Percentiles rank a stretch among this genome's conserved stretches.
Conservation (phyloP, 2,797 vertebrate species). For the Myotis planiceps region DNA sequence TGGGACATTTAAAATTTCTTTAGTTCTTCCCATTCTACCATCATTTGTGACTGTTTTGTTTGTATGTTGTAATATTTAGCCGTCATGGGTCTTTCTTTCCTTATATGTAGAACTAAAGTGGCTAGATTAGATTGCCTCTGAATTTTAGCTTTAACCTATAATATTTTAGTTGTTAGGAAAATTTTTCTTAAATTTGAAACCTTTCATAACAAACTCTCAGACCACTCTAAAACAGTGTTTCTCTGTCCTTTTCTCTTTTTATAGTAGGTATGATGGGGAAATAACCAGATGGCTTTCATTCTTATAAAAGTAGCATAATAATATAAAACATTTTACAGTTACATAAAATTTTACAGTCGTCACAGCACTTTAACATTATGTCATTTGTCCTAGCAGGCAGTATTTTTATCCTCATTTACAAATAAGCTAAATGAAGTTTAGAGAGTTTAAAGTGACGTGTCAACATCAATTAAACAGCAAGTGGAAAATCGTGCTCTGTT, state of each 20-base stretch:
- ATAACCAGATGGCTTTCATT: constrained; percentile 25
- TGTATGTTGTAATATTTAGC: not conserved
- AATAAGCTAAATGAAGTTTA: not conserved
- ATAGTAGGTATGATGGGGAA: not conserved
- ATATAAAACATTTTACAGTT: not conserved
- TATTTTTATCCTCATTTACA: not conserved
- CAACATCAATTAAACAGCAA: constrained; percentile 23
- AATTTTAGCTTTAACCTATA: not conserved
- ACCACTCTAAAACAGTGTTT: not conserved
- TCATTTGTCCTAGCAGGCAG: not conserved
- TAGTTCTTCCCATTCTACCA: not conserved
- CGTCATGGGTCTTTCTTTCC: not conserved
- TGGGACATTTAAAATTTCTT: not conserved
- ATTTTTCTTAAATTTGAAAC: constrained; percentile 1
- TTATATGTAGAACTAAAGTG: not conserved
- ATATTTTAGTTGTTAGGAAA: not conserved
- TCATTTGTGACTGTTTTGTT: not conserved
- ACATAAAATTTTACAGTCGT: not conserved
- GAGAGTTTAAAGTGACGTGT: not conserved
- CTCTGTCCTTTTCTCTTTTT: not conserved
- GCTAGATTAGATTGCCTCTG: not conserved
- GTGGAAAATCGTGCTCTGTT: not conserved
- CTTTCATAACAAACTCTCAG: not conserved
- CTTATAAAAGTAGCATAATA: not conserved
- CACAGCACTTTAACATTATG: not conserved